Conservation (phyloP, 2,888 invertebrate species). For the Drosophila yooni region DNA sequence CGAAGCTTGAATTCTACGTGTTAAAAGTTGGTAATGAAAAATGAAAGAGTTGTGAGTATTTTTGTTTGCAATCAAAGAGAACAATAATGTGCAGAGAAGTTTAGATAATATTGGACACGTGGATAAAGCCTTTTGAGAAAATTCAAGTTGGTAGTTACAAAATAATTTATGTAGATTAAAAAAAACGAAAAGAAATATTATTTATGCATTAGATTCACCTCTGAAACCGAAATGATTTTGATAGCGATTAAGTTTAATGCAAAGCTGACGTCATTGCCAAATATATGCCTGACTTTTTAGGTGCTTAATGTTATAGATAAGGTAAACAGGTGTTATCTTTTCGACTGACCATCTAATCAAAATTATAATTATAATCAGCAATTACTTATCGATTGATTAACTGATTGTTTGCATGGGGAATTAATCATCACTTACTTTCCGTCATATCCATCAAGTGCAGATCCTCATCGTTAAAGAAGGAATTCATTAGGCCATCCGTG, state of each 20-base stretch:
- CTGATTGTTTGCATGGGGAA: background rate
- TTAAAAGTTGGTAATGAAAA: background rate
- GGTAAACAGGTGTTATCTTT: background rate
- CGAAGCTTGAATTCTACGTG: conserved; percentile 7
- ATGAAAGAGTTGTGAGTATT: background rate
- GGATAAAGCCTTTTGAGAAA: background rate
- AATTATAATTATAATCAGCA: background rate
- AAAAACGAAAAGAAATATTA: background rate
- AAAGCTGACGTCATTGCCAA: conserved; percentile 11
- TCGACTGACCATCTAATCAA: background rate
- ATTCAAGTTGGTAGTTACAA: background rate
- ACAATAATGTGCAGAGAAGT: background rate
- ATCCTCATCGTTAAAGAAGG: conserved; percentile 95
- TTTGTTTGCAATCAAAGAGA: background rate
- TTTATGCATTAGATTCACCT: background rate
- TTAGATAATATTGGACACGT: background rate
- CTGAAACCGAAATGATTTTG: background rate
- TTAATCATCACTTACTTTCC: conserved; percentile 88
- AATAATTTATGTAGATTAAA: background rate
- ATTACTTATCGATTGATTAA: background rate
- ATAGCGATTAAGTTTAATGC: background rate
- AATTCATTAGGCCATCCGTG: conserved; percentile 94
- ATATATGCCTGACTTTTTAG: background rate
- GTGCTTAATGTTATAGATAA: background rate
- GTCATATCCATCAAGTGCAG: conserved; percentile 96